A percentile compares a stretch with the other conserved stretches of the same genome.
These are phyloP conservation scores for Drosophila kohkoa DNA, from an alignment of 1,140 invertebrate species.

Conservation along the genomic window DNA sequence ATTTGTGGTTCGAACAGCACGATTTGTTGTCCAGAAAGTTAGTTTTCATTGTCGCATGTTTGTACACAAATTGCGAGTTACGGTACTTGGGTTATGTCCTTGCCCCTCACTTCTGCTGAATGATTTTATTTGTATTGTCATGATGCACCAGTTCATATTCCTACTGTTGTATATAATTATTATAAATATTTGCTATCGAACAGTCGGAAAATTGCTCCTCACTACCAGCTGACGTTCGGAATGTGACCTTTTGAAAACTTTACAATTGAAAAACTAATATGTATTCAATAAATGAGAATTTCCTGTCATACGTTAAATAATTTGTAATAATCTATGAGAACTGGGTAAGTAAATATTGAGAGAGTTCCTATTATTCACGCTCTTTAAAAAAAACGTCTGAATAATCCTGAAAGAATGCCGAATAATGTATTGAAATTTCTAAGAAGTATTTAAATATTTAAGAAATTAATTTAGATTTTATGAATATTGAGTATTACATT, in stretches of 20 bases:
- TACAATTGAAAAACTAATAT: neutral
- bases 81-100: neutral
- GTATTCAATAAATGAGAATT: too few species aligned
- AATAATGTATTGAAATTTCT: too few species aligned
- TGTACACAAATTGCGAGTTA: conserved; percentile 70
- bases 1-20: conserved; percentile 30
- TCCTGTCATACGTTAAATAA: too few species aligned
- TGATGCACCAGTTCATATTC: conserved; percentile 15
- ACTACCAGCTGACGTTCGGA: conserved; percentile 28
- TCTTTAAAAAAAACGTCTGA: too few species aligned
- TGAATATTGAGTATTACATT: too few species aligned
- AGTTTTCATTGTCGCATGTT: conserved; percentile 79
- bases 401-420: too few species aligned
- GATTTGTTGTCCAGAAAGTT: conserved; percentile 80
- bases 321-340: too few species aligned
- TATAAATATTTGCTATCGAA: conserved; percentile 70
- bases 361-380: too few species aligned
- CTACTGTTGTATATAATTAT: conserved; percentile 69
- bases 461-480: too few species aligned
- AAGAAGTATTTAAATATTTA: too few species aligned
- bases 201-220: conserved; percentile 36
- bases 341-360: too few species aligned
- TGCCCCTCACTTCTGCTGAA: conserved; percentile 27
- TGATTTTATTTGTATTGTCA: conserved; percentile 66
- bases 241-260: neutral